Conservation (phyloP, 2,888 invertebrate species). For the Orthonevra nobilis region DNA sequence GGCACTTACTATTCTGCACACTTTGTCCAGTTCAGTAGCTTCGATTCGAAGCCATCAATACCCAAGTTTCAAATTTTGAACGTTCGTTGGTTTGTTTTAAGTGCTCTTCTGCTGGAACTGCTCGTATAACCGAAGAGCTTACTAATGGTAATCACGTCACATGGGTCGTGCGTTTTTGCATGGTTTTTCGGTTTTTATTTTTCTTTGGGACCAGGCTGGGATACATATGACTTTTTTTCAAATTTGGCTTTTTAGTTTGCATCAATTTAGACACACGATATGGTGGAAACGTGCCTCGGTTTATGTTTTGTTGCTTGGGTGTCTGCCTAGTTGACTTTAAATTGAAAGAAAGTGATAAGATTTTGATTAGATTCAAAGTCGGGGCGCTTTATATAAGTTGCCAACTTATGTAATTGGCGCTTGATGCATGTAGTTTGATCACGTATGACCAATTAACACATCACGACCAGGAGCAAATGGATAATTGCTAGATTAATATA, state of each 20-base stretch:
- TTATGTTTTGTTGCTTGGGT: conserved; percentile 18
- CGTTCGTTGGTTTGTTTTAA: conserved; percentile 3
- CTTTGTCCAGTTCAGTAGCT: conserved; percentile 43
- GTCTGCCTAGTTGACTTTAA: background rate
- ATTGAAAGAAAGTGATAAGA: conserved; percentile 50
- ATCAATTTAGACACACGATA: background rate
- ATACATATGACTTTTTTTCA: too few species aligned
- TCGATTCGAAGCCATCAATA: conserved; percentile 30
- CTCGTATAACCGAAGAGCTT: conserved; percentile 50
- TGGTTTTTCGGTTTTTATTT: conserved; percentile 8
- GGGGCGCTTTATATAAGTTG: conserved; percentile 29
- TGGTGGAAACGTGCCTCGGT: conserved; percentile 27
- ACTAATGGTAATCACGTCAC: conserved; percentile 54
- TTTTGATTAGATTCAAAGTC: conserved; percentile 36
- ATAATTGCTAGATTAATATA: too few species aligned
- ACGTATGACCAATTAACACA: too few species aligned
- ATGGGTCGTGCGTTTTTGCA: conserved; percentile 40
- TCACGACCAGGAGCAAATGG: too few species aligned
- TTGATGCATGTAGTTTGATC: conserved; percentile 24
- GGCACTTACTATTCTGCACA: conserved; percentile 60
- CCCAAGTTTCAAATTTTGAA: conserved; percentile 11
- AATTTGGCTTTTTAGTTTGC: conserved; percentile 6
- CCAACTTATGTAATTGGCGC: conserved; percentile 32
- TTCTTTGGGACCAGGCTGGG: too few species aligned
- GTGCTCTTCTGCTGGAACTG: conserved; percentile 42